phyloP scores from a whole-genome alignment of 2,113 vertebrate genomes.

The Hippocampus barbouri region DNA sequence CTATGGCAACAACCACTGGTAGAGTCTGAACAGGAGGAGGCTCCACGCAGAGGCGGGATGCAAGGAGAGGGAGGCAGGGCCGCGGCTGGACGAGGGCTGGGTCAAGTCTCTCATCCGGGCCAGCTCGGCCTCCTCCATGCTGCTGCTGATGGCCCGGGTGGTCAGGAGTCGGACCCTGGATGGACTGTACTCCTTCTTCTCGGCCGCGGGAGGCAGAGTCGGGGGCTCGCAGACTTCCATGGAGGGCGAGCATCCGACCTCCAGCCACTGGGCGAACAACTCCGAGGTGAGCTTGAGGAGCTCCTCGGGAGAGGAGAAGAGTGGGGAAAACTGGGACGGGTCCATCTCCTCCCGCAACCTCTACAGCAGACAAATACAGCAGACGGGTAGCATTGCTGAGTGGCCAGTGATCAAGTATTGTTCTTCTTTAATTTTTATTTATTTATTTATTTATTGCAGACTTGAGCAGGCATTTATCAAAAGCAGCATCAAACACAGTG shows the following conservation, averaged over 20 bases:
- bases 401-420: no score
- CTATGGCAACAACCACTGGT: conserved; percentile 50
- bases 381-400: no score
- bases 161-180: conserved; percentile 51
- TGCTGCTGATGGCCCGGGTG: conserved; percentile 26
- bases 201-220: conserved; percentile 41
- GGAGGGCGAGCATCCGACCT: conserved; percentile 39
- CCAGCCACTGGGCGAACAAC: conserved; percentile 62
- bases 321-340: conserved; percentile 28
- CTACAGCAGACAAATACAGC: conserved; percentile 38
- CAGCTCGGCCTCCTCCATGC: conserved; percentile 23
- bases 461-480: no score
- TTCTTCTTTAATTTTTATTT: no score
- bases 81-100: conserved; percentile 13
- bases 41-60: conserved; percentile 41
- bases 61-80: background rate
- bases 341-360: conserved; percentile 64
- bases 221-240: conserved; percentile 54
- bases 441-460: no score
- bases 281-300: conserved; percentile 67
- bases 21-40: conserved; percentile 55
- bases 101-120: conserved; percentile 27
- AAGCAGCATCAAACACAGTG: no score
- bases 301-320: conserved; percentile 64
- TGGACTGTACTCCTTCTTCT: conserved; percentile 42